These are phyloP conservation scores for Parazoanthus atlanticus DNA, from an alignment of 92 coral and sea anemone species.

Conservation along the genomic window DNA sequence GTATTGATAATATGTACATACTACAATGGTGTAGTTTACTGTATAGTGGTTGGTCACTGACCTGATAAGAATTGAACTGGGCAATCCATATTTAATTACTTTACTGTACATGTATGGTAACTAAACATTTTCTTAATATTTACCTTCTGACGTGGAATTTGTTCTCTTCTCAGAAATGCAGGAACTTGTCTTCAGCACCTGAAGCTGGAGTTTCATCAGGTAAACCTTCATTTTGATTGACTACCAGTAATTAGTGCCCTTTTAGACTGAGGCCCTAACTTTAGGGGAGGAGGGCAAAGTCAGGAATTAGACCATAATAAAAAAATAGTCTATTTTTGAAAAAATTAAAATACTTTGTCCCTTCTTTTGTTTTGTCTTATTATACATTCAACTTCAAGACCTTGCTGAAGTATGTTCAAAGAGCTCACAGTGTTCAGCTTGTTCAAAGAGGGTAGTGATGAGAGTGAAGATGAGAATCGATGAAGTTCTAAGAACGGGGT, in stretches of 20 bases:
- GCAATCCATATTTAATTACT: too few species aligned
- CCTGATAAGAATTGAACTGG: too few species aligned
- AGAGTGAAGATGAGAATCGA: neutral
- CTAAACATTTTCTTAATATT: too few species aligned
- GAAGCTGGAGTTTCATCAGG: slow-evolving; percentile 62
- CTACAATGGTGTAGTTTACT: too few species aligned
- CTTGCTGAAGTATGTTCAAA: too few species aligned
- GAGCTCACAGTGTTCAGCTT: neutral
- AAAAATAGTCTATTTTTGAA: neutral
- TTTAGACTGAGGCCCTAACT: neutral
- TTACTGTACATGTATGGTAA: too few species aligned
- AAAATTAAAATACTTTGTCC: neutral
- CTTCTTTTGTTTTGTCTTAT: neutral
- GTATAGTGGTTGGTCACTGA: too few species aligned
- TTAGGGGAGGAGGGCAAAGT: too few species aligned
- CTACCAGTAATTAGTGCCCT: slow-evolving; percentile 43
- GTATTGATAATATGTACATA: too few species aligned
- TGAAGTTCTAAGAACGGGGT: neutral
- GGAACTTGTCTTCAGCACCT: slow-evolving; percentile 54
- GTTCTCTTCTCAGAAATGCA: slow-evolving; percentile 50
- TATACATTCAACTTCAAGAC: neutral
- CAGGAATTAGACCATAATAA: too few species aligned
- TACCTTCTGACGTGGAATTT: neutral
- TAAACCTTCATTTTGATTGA: neutral
- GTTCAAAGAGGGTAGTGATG: neutral